Evolutionary conservation across 2,113 vertebrate genomes (phyloP).

Genomic region (Syngnathus typhle): DNA sequence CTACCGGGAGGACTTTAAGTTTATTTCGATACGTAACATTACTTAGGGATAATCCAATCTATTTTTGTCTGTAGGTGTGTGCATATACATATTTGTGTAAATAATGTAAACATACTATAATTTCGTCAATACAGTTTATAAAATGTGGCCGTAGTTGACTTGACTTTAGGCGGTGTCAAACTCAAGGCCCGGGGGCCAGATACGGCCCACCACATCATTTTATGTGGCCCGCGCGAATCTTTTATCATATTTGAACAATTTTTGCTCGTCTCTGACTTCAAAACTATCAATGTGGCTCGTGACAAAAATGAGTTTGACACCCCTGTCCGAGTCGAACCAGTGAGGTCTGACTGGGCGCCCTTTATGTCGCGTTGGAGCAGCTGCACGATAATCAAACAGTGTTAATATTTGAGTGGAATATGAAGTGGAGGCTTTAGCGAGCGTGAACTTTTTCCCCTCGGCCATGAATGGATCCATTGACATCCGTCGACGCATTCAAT

Average conservation of each 20-base stretch:
- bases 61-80: no score
- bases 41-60: not conserved
- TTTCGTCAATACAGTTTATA: no score
- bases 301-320: no score
- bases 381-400: slow-evolving; percentile 54
- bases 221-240: no score
- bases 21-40: not conserved
- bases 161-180: slow-evolving; percentile 11
- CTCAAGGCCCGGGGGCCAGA: no score
- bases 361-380: slow-evolving; percentile 63
- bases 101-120: no score
- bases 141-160: slow-evolving; percentile 12
- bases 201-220: no score
- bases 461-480: slow-evolving; percentile 51
- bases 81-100: no score
- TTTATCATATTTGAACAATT: no score
- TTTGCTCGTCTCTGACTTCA: no score
- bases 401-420: slow-evolving; percentile 60
- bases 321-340: slow-evolving; percentile 23
- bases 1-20: slow-evolving; percentile 13
- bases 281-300: no score
- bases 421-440: slow-evolving; percentile 54
- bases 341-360: slow-evolving; percentile 48
- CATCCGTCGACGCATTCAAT: slow-evolving; percentile 53
- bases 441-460: slow-evolving; percentile 49